These are phyloP conservation scores for Leptothorax acervorum DNA, from an alignment of 2,888 invertebrate species.

Conservation along the genomic window DNA sequence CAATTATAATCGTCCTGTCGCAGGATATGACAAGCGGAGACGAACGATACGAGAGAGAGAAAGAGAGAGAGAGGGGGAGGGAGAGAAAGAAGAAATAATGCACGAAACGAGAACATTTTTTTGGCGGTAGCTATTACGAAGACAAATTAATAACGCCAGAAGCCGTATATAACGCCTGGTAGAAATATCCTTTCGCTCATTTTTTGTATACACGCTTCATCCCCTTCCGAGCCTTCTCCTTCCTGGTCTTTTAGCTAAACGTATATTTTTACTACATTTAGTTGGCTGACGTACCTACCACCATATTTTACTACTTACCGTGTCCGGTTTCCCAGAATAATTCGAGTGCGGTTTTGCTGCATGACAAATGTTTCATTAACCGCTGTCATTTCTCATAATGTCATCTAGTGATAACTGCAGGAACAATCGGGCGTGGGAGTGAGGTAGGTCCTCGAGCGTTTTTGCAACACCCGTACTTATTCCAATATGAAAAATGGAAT, in stretches of 20 bases:
- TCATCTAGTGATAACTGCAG: slow-evolving; percentile 32
- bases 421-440: not conserved
- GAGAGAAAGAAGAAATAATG: slow-evolving; percentile 49
- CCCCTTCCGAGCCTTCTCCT: not conserved
- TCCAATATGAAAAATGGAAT: slow-evolving; percentile 38
- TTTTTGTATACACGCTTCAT: slow-evolving; percentile 28
- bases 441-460: slow-evolving; percentile 8
- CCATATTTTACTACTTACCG: slow-evolving; percentile 44
- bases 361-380: slow-evolving; percentile 52
- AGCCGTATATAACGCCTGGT: slow-evolving; percentile 11
- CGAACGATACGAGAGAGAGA: slow-evolving; percentile 26
- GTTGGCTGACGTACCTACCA: slow-evolving; percentile 15
- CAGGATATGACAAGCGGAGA: slow-evolving; percentile 65
- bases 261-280: slow-evolving; percentile 53
- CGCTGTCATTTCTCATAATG: slow-evolving; percentile 46
- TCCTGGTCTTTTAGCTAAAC: slow-evolving; percentile 27
- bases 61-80: slow-evolving; percentile 9
- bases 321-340: slow-evolving; percentile 27
- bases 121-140: slow-evolving; percentile 59
- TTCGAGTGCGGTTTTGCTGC: slow-evolving; percentile 34
- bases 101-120: slow-evolving; percentile 66
- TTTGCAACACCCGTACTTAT: slow-evolving; percentile 24
- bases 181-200: slow-evolving; percentile 29
- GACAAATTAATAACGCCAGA: slow-evolving; percentile 66
- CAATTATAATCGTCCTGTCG: slow-evolving; percentile 62